These are phyloP conservation scores for Tribolium freemani DNA, from an alignment of 2,888 invertebrate genomes.

Conservation along the genomic window DNA sequence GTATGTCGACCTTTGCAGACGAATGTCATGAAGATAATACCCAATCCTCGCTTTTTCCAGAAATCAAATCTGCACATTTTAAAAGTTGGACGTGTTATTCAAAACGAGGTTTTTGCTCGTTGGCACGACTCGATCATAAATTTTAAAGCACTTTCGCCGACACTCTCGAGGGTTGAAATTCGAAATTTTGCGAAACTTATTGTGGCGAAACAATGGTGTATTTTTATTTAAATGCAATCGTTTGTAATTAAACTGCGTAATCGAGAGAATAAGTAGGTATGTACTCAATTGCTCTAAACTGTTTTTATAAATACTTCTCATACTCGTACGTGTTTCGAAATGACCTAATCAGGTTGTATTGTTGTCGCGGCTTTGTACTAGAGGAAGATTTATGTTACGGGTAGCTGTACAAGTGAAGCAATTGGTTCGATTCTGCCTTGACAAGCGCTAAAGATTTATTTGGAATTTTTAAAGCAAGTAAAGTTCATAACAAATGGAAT, in stretches of 20 bases:
- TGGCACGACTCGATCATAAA: background rate
- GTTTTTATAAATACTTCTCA: slow-evolving; percentile 17
- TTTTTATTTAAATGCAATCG: background rate
- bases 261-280: slow-evolving; percentile 10
- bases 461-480: background rate
- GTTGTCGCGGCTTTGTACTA: background rate
- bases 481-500: background rate
- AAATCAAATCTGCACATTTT: background rate
- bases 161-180: background rate
- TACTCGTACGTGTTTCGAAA: slow-evolving; percentile 17
- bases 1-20: slow-evolving; percentile 38
- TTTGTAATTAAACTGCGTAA: slow-evolving; percentile 24
- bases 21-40: slow-evolving; percentile 28
- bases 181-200: background rate
- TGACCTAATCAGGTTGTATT: background rate
- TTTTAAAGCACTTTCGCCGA: background rate
- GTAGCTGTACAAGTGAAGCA: background rate
- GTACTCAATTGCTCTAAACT: slow-evolving; percentile 13
- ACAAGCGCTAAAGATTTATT: background rate
- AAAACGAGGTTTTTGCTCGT: background rate
- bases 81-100: background rate
- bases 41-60: slow-evolving; percentile 1
- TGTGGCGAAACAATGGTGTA: background rate
- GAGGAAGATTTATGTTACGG: background rate
- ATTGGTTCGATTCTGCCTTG: background rate